Percentiles rank a stretch among this genome's conserved stretches.
Evolutionary conservation across 2,888 invertebrate genomes (phyloP).

Genomic region (Drosophila paracracens): DNA sequence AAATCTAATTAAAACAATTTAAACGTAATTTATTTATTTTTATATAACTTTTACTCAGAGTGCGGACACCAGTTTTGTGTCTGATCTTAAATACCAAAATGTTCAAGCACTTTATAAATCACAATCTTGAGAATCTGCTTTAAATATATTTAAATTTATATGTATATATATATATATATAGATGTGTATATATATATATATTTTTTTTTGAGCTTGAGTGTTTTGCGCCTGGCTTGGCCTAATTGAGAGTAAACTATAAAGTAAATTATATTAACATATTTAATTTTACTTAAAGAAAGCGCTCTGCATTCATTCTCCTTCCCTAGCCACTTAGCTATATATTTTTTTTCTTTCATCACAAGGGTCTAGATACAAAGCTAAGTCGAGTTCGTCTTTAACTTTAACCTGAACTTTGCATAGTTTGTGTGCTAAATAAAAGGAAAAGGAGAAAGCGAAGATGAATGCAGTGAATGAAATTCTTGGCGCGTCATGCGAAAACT

Average conservation of each 20-base stretch:
- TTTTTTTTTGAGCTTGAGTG: background rate
- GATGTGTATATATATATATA: no score
- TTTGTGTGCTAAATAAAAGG: conserved; percentile 10
- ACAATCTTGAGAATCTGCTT: background rate
- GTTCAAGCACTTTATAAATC: background rate
- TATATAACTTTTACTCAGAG: background rate
- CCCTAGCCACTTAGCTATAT: no score
- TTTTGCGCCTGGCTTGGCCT: background rate
- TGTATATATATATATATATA: background rate
- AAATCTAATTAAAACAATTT: background rate
- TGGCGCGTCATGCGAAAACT: conserved; percentile 39
- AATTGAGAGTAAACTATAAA: no score
- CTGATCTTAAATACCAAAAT: background rate
- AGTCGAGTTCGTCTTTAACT: conserved; percentile 36
- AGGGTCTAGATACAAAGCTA: conserved; percentile 52
- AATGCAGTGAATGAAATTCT: conserved; percentile 26
- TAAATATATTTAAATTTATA: background rate
- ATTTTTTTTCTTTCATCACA: conserved; percentile 11
- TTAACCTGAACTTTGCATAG: conserved; percentile 60
- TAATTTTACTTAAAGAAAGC: background rate
- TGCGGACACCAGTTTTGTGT: background rate
- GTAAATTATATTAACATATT: background rate
- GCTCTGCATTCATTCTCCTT: background rate
- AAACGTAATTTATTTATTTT: background rate
- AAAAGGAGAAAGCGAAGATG: background rate